phyloP scores from a whole-genome alignment of 2,113 vertebrate species.

The Coturnix japonica region DNA sequence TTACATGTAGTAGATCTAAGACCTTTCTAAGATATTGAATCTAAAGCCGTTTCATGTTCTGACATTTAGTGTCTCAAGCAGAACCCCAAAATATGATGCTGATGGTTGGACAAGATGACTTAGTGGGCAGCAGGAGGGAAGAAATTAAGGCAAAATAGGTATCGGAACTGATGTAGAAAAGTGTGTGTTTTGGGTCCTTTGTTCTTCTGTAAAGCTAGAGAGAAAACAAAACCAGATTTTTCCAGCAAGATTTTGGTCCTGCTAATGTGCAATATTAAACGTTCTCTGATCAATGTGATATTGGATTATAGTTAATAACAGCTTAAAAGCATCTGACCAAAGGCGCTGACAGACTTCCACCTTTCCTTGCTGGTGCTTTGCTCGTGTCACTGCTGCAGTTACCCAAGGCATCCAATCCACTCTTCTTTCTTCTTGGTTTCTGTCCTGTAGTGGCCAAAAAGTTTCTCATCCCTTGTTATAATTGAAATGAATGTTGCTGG shows the following conservation, averaged over 20 bases:
- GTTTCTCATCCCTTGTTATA: not conserved
- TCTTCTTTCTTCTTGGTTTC: not conserved
- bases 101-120: too few relatives aligned
- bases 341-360: not conserved
- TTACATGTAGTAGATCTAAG: not conserved
- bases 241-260: not conserved
- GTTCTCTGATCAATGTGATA: not conserved
- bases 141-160: not conserved
- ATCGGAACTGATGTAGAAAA: not conserved
- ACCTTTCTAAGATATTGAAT: not conserved
- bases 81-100: not conserved
- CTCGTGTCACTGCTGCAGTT: not conserved
- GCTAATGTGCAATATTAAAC: not conserved
- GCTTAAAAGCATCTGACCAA: not conserved
- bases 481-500: slow-evolving; percentile 7
- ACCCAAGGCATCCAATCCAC: not conserved
- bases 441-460: not conserved
- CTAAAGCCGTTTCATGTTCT: not conserved
- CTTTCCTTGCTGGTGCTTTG: not conserved
- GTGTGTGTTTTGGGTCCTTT: not conserved
- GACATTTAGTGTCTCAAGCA: not conserved
- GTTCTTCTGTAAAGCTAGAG: not conserved
- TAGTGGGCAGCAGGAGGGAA: not conserved
- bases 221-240: not conserved
- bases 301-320: not conserved